Evolutionary conservation across 2,113 vertebrate genomes (phyloP).

Genomic region (Columbina picui): DNA sequence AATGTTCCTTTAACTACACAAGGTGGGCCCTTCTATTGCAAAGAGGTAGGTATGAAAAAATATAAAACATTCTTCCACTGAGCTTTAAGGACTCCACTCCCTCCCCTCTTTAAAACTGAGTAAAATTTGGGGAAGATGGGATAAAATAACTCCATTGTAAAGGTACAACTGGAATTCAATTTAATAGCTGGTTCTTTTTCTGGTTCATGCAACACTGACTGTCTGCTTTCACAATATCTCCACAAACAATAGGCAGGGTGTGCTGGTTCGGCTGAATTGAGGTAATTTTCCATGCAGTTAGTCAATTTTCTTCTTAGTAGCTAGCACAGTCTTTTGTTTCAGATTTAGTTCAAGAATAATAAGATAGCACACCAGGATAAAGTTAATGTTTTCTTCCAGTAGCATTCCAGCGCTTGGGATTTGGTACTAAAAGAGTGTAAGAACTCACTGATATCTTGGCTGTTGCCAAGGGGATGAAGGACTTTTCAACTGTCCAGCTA

Average conservation of each 20-base stretch:
- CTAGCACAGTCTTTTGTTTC: too few species aligned
- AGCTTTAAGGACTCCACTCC: background rate
- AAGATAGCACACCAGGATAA: too few species aligned
- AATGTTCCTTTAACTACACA: background rate
- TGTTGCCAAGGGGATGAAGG: too few species aligned
- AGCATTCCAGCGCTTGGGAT: too few species aligned
- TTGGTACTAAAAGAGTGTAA: too few species aligned
- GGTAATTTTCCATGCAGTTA: too few species aligned
- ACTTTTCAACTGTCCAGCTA: too few species aligned
- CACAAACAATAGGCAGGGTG: background rate
- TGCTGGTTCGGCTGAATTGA: too few species aligned
- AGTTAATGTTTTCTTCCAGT: too few species aligned
- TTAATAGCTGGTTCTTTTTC: background rate
- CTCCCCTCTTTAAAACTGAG: background rate
- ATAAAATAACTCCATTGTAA: background rate
- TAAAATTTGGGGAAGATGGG: background rate
- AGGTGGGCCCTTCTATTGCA: background rate
- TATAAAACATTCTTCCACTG: background rate
- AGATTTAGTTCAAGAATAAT: too few species aligned
- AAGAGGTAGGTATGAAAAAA: background rate
- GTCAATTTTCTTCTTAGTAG: too few species aligned
- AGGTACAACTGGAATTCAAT: background rate
- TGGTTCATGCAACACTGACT: background rate
- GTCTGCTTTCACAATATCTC: background rate
- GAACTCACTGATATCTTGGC: too few species aligned